phyloP scores from a whole-genome alignment of 2,113 vertebrate genomes.

The Rhagologus leucostigma region DNA sequence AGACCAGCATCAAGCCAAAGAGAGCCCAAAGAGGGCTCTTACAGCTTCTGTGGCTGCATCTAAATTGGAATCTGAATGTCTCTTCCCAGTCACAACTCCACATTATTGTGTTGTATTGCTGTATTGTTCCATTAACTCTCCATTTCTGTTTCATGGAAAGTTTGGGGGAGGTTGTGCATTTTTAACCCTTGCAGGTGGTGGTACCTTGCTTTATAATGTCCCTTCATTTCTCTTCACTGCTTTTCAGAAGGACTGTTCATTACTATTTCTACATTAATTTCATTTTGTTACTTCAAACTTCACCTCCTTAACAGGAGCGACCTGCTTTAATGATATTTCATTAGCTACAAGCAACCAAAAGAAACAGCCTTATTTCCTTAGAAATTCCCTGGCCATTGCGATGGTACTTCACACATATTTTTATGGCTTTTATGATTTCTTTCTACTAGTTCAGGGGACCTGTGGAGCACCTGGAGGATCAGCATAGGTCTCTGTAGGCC shows the following conservation, averaged over 20 bases:
- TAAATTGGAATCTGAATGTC: neutral
- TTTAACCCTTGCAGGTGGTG: neutral
- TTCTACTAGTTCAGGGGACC: neutral
- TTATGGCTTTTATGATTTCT: neutral
- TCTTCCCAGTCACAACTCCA: neutral
- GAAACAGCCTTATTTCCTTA: neutral
- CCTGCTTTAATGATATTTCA: neutral
- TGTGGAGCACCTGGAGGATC: neutral
- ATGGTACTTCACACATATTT: neutral
- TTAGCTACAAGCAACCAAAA: neutral
- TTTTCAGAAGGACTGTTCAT: neutral
- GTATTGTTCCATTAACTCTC: neutral
- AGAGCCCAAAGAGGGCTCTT: neutral
- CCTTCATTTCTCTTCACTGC: neutral
- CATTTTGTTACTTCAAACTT: neutral
- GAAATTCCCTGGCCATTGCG: neutral
- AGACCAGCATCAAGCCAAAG: neutral
- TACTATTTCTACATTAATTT: neutral
- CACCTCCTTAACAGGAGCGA: neutral
- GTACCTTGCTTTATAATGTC: neutral
- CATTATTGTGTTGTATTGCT: neutral
- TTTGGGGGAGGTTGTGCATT: neutral
- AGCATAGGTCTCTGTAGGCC: neutral
- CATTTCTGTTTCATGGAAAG: neutral
- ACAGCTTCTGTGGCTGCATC: neutral